phyloP scores from a whole-genome alignment of 2,888 invertebrate species.

The Phragmatobia fuliginosa region DNA sequence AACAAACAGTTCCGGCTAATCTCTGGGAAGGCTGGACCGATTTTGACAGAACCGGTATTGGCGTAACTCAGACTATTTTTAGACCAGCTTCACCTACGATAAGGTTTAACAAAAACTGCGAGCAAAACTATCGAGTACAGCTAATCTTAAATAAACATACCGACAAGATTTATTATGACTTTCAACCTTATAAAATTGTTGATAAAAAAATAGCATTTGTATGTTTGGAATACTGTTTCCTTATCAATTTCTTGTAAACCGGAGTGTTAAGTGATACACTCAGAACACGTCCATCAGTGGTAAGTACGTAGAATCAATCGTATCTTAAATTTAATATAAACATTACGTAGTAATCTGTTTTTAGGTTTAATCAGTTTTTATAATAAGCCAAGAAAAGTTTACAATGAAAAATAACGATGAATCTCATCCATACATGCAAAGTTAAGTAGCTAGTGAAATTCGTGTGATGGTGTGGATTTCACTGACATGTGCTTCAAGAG shows the following conservation, averaged over 20 bases:
- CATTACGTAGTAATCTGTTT: not conserved
- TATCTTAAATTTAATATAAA: conserved; percentile 5
- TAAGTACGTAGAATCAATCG: not conserved
- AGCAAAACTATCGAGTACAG: too few relatives aligned
- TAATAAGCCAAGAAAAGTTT: not conserved
- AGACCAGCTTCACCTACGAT: too few relatives aligned
- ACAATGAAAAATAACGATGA: too few relatives aligned
- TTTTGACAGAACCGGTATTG: too few relatives aligned
- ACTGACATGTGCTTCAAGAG: too few relatives aligned
- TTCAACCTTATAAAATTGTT: not conserved
- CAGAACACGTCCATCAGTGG: not conserved
- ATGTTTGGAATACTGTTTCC: not conserved
- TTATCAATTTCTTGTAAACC: not conserved
- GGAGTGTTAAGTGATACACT: conserved; percentile 9
- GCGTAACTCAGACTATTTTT: too few relatives aligned
- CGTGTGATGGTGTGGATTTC: too few relatives aligned
- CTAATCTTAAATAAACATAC: not conserved
- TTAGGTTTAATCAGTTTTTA: not conserved
- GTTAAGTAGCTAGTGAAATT: too few relatives aligned
- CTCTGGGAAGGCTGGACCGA: too few relatives aligned
- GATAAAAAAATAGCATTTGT: not conserved
- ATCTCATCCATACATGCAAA: too few relatives aligned
- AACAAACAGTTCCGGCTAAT: too few relatives aligned
- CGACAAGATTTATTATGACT: not conserved
- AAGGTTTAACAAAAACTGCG: too few relatives aligned